A percentile compares a stretch with the other conserved stretches of the same genome.
These are phyloP conservation scores for Sesia apiformis DNA, from an alignment of 2,888 invertebrate genomes.

Conservation along the genomic window DNA sequence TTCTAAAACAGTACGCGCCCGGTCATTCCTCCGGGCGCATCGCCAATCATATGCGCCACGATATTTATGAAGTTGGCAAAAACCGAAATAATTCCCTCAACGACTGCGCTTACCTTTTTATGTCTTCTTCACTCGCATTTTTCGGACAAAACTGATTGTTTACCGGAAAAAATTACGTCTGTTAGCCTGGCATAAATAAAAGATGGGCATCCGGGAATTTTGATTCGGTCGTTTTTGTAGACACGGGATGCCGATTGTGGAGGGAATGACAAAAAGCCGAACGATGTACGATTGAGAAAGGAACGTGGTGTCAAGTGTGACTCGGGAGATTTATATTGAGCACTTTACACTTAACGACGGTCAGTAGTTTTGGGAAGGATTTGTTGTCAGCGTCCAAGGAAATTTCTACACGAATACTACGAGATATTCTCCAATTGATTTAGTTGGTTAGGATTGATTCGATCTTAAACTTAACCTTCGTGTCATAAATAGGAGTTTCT, in stretches of 20 bases:
- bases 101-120: slow-evolving; percentile 57
- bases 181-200: slow-evolving; percentile 70
- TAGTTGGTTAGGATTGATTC: too few species aligned
- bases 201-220: slow-evolving; percentile 64
- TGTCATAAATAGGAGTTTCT: too few species aligned
- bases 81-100: slow-evolving; percentile 40
- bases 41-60: slow-evolving; percentile 50
- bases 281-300: slow-evolving; percentile 50
- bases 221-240: slow-evolving; percentile 64
- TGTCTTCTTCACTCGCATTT: slow-evolving; percentile 65
- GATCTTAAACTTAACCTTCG: too few species aligned
- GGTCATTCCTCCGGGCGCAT: slow-evolving; percentile 15
- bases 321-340: slow-evolving; percentile 37
- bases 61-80: slow-evolving; percentile 47
- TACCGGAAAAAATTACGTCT: slow-evolving; percentile 73
- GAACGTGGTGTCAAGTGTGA: slow-evolving; percentile 51
- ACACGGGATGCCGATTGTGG: slow-evolving; percentile 45
- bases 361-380: not conserved
- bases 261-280: slow-evolving; percentile 41
- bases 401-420: too few species aligned
- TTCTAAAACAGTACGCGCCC: slow-evolving; percentile 13
- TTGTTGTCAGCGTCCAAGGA: too few species aligned
- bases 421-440: too few species aligned
- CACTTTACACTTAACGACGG: slow-evolving; percentile 25
- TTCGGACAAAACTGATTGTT: slow-evolving; percentile 73